Conservation (phyloP, 2,113 vertebrate species). For the Calidris pygmaea region DNA sequence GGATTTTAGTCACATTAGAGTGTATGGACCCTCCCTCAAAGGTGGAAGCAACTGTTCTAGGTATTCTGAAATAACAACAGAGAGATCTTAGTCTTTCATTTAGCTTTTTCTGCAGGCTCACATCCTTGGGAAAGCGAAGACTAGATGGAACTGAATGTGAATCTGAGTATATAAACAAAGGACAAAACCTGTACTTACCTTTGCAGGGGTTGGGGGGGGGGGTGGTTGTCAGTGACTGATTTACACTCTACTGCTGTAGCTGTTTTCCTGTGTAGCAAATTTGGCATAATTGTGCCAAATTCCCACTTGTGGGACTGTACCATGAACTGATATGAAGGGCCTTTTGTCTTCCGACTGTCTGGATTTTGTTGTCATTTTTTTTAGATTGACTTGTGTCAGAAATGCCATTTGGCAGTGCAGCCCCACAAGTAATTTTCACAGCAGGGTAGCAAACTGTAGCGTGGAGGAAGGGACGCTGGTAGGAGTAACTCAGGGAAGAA, state of each 20-base stretch:
- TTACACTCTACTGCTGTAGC: not conserved
- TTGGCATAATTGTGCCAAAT: not conserved
- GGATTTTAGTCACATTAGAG: not conserved
- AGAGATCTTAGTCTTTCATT: not conserved
- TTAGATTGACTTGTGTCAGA: not conserved
- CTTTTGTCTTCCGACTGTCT: not conserved
- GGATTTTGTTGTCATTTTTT: not conserved
- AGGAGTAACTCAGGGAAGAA: not conserved
- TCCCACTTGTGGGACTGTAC: not conserved
- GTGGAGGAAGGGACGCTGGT: not conserved
- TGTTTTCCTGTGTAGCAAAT: not conserved
- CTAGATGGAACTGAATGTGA: not conserved
- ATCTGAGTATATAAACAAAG: not conserved
- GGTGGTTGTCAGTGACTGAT: not conserved
- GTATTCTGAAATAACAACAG: not conserved
- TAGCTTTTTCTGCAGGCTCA: not conserved
- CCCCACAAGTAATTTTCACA: not conserved
- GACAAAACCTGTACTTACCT: fast-evolving
- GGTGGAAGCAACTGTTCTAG: not conserved
- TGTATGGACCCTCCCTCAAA: not conserved
- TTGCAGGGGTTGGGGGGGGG: too few species aligned
- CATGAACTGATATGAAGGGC: not conserved
- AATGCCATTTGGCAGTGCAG: not conserved
- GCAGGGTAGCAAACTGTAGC: not conserved
- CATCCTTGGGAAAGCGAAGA: not conserved